A percentile compares a stretch with the other conserved stretches of the same genome.
Conservation (phyloP, 2,113 vertebrate genomes). For the Asarcornis scutulata region DNA sequence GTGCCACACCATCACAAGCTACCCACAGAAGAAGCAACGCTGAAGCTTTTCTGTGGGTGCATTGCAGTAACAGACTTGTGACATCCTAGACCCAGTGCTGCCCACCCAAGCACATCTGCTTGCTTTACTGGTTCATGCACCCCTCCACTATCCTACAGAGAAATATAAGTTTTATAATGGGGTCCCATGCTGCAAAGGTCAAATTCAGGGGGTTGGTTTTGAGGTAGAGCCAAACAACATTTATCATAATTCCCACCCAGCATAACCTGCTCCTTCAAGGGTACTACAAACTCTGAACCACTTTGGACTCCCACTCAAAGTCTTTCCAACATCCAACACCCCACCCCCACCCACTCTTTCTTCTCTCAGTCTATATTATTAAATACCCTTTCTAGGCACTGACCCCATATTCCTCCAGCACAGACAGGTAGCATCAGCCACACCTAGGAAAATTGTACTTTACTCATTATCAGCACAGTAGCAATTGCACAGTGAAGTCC, state of each 20-base stretch:
- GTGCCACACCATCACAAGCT: background rate
- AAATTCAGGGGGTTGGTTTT: background rate
- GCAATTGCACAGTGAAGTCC: conserved; percentile 2
- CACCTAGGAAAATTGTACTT: conserved; percentile 3
- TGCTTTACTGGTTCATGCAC: accelerated
- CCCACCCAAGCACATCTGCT: background rate
- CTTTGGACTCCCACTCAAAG: background rate
- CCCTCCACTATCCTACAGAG: background rate
- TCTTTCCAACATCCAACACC: background rate
- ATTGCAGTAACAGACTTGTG: background rate
- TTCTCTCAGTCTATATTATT: background rate
- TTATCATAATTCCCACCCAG: background rate
- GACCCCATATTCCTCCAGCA: background rate
- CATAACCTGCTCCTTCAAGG: background rate
- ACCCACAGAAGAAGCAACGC: background rate
- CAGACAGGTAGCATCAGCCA: background rate
- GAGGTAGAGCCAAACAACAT: background rate
- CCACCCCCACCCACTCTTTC: background rate
- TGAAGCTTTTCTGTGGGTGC: background rate
- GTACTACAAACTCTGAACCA: background rate
- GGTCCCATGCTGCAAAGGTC: background rate
- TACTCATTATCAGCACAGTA: conserved; percentile 13
- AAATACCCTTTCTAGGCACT: background rate
- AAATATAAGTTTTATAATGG: background rate
- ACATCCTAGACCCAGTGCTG: accelerated